Conservation (phyloP, 2,888 invertebrate species). For the Andricus curvator region DNA sequence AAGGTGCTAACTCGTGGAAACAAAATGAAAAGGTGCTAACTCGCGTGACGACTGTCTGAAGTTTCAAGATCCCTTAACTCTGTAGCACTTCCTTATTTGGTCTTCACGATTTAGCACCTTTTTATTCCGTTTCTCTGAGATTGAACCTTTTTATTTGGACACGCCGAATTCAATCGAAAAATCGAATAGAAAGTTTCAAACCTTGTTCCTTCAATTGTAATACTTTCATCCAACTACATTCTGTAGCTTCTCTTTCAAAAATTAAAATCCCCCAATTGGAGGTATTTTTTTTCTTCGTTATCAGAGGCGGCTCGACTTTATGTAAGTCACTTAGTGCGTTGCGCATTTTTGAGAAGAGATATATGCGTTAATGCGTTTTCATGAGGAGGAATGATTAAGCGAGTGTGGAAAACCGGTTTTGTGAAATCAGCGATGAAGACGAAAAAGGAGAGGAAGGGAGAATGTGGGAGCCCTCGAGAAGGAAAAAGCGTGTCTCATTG, state of each 20-base stretch:
- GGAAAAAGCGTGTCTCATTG: constrained; percentile 48
- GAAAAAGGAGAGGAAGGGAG: constrained; percentile 33
- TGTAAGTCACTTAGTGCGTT: background rate
- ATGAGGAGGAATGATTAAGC: constrained; percentile 45
- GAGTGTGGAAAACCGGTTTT: constrained; percentile 41
- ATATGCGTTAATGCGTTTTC: constrained; percentile 16
- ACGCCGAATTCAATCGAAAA: background rate
- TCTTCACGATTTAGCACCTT: too few species aligned
- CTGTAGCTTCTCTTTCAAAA: background rate
- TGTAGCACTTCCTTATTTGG: too few species aligned
- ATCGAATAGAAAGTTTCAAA: background rate
- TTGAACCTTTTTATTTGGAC: too few species aligned
- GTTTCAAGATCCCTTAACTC: too few species aligned
- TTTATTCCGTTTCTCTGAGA: too few species aligned
- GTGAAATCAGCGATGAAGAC: constrained; percentile 41
- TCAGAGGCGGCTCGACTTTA: background rate
- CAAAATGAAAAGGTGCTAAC: too few species aligned
- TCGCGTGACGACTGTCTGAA: too few species aligned
- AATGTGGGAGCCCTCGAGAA: background rate
- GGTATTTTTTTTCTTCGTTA: background rate
- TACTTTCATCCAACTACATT: background rate
- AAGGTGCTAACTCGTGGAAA: too few species aligned
- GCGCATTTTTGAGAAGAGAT: background rate
- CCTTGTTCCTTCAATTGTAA: background rate
- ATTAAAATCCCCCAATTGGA: background rate